Conservation (phyloP, 2,113 vertebrate genomes). For the Girardinichthys multiradiatus region DNA sequence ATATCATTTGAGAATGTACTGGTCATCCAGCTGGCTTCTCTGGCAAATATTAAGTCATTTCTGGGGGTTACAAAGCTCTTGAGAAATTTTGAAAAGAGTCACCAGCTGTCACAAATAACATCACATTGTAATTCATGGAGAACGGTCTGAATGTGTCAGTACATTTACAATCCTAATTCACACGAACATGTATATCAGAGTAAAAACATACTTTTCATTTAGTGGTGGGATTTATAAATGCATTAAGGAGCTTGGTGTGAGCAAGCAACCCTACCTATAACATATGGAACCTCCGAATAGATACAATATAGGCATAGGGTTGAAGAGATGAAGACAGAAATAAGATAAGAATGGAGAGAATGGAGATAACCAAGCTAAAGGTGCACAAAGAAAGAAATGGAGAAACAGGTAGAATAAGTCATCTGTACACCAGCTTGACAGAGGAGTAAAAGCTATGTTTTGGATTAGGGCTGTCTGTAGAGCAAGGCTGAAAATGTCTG, state of each 20-base stretch:
- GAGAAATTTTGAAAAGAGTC: constrained; percentile 46
- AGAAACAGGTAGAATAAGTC: neutral
- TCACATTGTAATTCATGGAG: constrained; percentile 61
- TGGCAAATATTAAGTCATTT: constrained; percentile 52
- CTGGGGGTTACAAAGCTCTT: constrained; percentile 38
- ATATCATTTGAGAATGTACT: constrained; percentile 7
- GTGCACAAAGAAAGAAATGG: neutral
- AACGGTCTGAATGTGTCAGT: constrained; percentile 6
- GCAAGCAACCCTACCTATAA: neutral
- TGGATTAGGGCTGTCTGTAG: constrained; percentile 31
- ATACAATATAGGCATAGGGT: constrained; percentile 30
- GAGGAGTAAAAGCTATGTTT: constrained; percentile 19
- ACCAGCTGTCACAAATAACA: constrained; percentile 57
- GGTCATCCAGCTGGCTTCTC: constrained; percentile 32
- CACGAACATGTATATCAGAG: constrained; percentile 33
- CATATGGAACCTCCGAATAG: constrained; percentile 41
- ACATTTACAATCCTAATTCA: constrained; percentile 31
- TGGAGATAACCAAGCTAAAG: neutral
- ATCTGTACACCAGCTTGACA: neutral
- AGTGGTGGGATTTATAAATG: constrained; percentile 55
- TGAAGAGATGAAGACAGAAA: constrained; percentile 30
- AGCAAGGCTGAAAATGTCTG: constrained; percentile 53
- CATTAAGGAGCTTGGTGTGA: constrained; percentile 62
- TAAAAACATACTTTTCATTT: constrained; percentile 56
- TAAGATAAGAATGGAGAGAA: neutral